Base-by-base conservation (phyloP, 92 coral and sea anemone species). In the Pocillopora grandis region DNA sequence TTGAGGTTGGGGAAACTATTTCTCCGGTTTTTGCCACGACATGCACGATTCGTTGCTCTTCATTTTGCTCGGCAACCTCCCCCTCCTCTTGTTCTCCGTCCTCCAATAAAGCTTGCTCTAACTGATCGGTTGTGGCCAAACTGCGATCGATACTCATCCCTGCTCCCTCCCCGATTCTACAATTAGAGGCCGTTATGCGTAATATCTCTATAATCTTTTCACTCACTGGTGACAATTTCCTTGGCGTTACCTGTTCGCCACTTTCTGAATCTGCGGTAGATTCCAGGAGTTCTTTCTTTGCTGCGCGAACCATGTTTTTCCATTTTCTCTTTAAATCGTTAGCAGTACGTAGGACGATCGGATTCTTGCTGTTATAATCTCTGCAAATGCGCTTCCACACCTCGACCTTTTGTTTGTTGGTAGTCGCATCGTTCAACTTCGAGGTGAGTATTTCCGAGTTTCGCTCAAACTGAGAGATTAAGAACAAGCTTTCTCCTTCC, bases 291-390 rank as follows among this genome's bases (percentile, higher is more conserved):
- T 93, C 94, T 66, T 87, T 91, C 85, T 90, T 89, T 12, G 97
- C 97, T 20, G 87, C 86, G 8, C 92, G 82, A 27, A 93, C 94
- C 97, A 93, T 93, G 70, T 93, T 93, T 83, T 93, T 93, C 97
- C 97, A 93, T 63, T 92, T 89, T 77, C 94, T 82, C 64, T 93
- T 83, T 12, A 93, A 91, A 62, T 93, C 97, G 76, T 93, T 90
- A n/a, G 89, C 92, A 3, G 95, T 93, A 63, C 97, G 66, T 52
- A 79, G 63, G 27, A 90, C 94, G 19, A 80, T 76, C 31, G 91
- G 88, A 79, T 93, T 93, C 80, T 81, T 88, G 36, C 74, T 75
- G 87, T 93, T 93, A 60, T 91, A 85, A 73, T 86, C 90, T 49
- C 80, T 64, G 84, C 97, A 93, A 49, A 93, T 91, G 78, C 87